Percentiles rank a stretch among this genome's conserved stretches.
These are phyloP conservation scores for Thunnus maccoyii DNA, from an alignment of 2,113 vertebrate species.

Conservation along the genomic window DNA sequence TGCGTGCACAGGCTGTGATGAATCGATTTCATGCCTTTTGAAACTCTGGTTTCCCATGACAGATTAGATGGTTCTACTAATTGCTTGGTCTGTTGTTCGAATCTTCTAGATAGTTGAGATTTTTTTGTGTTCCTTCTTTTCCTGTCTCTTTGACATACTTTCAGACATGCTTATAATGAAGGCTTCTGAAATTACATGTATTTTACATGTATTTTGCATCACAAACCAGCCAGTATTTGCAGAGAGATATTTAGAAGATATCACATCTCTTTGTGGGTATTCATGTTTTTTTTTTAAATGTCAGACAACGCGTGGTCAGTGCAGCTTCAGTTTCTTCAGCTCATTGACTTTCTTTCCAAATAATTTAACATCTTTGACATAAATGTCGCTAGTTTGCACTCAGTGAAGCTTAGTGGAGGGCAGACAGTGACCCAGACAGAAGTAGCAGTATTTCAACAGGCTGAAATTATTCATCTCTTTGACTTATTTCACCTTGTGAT, in stretches of 20 bases:
- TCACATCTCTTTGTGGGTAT: background rate
- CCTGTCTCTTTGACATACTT: background rate
- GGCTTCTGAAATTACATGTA: too few relatives aligned
- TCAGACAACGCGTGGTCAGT: background rate
- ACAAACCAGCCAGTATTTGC: background rate
- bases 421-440: background rate
- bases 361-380: background rate
- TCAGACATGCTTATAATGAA: too few relatives aligned
- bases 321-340: background rate
- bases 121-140: background rate
- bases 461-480: background rate
- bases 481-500: background rate
- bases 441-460: background rate
- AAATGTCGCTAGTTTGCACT: background rate
- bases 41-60: background rate
- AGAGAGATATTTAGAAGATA: background rate
- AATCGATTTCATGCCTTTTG: background rate
- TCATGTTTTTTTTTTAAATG: background rate
- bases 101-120: background rate
- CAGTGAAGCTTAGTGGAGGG: background rate
- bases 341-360: background rate
- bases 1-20: constrained; percentile 2
- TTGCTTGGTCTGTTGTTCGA: background rate
- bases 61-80: background rate
- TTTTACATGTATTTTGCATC: background rate